These are phyloP conservation scores for Euzophera pinguis DNA, from an alignment of 2,888 invertebrate genomes.

Conservation along the genomic window DNA sequence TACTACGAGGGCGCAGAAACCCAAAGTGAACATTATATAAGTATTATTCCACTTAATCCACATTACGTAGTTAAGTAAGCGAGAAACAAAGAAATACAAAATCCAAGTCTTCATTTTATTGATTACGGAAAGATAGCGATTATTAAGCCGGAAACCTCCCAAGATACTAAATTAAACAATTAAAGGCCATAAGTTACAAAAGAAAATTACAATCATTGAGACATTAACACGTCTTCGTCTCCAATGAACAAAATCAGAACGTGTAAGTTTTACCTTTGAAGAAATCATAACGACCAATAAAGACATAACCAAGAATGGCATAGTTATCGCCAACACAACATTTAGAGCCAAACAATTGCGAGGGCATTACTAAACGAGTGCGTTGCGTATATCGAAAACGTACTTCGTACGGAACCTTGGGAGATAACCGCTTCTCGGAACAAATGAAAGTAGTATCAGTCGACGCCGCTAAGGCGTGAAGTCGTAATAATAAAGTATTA, in stretches of 20 bases:
- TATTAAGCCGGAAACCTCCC: too few species aligned
- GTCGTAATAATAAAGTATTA: slow-evolving; percentile 77
- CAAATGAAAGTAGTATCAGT: slow-evolving; percentile 73
- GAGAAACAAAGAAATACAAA: too few species aligned
- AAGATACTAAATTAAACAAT: too few species aligned
- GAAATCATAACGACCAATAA: not conserved
- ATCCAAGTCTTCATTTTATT: too few species aligned
- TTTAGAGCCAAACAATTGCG: slow-evolving; percentile 1
- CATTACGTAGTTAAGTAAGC: too few species aligned
- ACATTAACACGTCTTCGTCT: too few species aligned
- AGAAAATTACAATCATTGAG: too few species aligned
- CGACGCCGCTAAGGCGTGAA: slow-evolving; percentile 69
- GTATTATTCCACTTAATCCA: too few species aligned
- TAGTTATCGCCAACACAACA: not conserved
- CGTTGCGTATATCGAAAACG: slow-evolving; percentile 5
- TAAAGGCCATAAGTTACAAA: too few species aligned
- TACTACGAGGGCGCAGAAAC: too few species aligned
- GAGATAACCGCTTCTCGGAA: slow-evolving; percentile 71
- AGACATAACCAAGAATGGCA: not conserved
- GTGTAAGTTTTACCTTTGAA: not conserved
- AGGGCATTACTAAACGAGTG: slow-evolving; percentile 7
- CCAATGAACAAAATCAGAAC: not conserved
- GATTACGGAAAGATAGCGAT: too few species aligned
- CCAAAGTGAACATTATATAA: too few species aligned
- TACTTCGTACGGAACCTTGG: slow-evolving; percentile 20